These are phyloP conservation scores for Nowickia ferox DNA, from an alignment of 2,888 invertebrate genomes.

Conservation along the genomic window DNA sequence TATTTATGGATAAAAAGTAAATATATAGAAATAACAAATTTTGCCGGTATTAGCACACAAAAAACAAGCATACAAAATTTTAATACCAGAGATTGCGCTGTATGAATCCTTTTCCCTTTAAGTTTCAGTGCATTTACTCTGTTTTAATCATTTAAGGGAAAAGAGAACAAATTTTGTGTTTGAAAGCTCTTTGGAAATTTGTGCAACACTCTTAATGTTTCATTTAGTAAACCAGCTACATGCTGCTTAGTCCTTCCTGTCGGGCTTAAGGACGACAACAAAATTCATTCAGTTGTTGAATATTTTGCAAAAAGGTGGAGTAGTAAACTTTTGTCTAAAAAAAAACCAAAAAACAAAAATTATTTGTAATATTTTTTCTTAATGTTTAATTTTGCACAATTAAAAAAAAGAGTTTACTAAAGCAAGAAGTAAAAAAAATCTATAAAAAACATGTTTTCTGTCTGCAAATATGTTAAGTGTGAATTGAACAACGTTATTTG, in stretches of 20 bases:
- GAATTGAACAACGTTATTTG: conserved; percentile 25
- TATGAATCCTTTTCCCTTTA: background rate
- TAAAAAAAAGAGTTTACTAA: background rate
- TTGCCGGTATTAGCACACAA: background rate
- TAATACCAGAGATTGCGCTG: background rate
- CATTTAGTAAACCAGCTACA: background rate
- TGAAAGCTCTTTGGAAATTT: background rate
- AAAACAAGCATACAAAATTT: background rate
- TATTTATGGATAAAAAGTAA: background rate
- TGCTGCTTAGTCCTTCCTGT: conserved; percentile 19
- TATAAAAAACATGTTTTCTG: background rate
- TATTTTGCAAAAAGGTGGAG: conserved; percentile 13
- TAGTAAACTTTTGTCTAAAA: background rate
- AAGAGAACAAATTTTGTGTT: background rate
- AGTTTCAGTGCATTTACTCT: background rate
- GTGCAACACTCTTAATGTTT: background rate
- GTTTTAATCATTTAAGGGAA: background rate
- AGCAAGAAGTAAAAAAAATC: background rate
- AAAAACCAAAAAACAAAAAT: background rate
- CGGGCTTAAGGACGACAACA: background rate
- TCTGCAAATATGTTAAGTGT: conserved; percentile 15
- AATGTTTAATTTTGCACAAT: background rate
- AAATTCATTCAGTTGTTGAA: conserved; percentile 25
- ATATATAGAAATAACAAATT: background rate
- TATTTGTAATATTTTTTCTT: background rate